phyloP scores from a whole-genome alignment of 2,888 invertebrate species.

The Axea sp. region DNA sequence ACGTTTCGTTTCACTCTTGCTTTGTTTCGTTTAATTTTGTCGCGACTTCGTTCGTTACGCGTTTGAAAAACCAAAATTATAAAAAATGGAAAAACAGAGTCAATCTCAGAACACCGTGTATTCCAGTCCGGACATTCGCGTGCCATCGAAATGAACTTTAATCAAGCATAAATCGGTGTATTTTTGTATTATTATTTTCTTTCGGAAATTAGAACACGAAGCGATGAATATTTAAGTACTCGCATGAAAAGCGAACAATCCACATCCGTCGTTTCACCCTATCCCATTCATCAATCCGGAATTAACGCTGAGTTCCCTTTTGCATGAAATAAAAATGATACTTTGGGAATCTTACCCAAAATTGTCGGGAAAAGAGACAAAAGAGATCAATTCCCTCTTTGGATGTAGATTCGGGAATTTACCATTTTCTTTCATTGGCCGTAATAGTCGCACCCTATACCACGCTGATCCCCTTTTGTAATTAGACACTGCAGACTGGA shows the following conservation, averaged over 20 bases:
- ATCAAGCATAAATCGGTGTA: neutral
- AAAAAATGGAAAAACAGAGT: neutral
- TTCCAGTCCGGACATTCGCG: slow-evolving; percentile 21
- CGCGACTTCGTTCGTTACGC: too few relatives aligned
- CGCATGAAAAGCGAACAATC: slow-evolving; percentile 14
- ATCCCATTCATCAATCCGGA: slow-evolving; percentile 55
- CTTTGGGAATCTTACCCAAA: slow-evolving; percentile 22
- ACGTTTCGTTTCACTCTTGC: too few relatives aligned
- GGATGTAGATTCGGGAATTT: neutral
- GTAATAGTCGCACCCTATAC: slow-evolving; percentile 26
- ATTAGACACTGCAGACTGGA: slow-evolving; percentile 78
- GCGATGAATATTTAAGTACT: slow-evolving; percentile 39
- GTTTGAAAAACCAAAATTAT: too few relatives aligned
- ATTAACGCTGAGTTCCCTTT: slow-evolving; percentile 53
- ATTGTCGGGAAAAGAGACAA: too few relatives aligned
- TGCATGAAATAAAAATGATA: slow-evolving; percentile 51
- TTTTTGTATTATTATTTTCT: slow-evolving; percentile 7
- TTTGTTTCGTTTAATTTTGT: too few relatives aligned
- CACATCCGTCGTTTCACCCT: slow-evolving; percentile 57
- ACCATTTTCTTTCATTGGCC: neutral
- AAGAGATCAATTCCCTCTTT: too few relatives aligned
- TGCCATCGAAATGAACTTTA: slow-evolving; percentile 18
- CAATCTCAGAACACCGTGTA: neutral
- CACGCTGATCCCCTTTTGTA: slow-evolving; percentile 68
- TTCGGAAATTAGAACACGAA: neutral